Evolutionary conservation across 2,113 vertebrate genomes (phyloP).

Genomic region (Ginglymostoma cirratum): DNA sequence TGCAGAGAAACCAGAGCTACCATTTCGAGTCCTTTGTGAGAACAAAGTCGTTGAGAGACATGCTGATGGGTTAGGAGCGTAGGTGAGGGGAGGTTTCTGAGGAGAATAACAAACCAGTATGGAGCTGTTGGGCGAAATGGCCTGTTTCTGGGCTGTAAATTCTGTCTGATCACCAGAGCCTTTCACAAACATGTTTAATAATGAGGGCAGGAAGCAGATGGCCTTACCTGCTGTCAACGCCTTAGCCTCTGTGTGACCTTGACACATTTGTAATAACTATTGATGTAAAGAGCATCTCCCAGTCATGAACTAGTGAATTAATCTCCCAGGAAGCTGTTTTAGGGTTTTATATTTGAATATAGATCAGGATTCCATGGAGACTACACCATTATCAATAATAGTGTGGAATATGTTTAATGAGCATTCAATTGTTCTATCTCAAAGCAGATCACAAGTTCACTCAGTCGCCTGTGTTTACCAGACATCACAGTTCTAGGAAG

Average conservation of each 20-base stretch:
- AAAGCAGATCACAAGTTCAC: background rate
- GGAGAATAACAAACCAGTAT: background rate
- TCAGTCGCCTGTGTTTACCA: background rate
- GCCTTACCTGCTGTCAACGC: too few relatives aligned
- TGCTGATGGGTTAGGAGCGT: background rate
- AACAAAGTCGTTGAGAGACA: background rate
- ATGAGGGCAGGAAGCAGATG: background rate
- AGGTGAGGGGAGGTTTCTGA: background rate
- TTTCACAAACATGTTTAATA: background rate
- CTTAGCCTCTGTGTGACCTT: background rate
- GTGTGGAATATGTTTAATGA: background rate
- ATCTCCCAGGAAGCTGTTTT: background rate
- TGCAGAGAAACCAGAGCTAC: too few relatives aligned
- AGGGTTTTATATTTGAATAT: background rate
- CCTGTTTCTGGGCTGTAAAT: background rate
- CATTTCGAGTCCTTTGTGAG: too few relatives aligned
- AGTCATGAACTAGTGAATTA: background rate
- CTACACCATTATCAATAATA: background rate
- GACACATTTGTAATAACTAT: background rate
- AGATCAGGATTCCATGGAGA: background rate
- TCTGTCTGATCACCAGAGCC: background rate
- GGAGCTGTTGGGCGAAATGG: background rate
- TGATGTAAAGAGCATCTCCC: background rate
- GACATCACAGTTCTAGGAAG: background rate
- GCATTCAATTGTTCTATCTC: background rate